Conservation (phyloP, 2,888 invertebrate genomes). For the Syrista parreyssii region DNA sequence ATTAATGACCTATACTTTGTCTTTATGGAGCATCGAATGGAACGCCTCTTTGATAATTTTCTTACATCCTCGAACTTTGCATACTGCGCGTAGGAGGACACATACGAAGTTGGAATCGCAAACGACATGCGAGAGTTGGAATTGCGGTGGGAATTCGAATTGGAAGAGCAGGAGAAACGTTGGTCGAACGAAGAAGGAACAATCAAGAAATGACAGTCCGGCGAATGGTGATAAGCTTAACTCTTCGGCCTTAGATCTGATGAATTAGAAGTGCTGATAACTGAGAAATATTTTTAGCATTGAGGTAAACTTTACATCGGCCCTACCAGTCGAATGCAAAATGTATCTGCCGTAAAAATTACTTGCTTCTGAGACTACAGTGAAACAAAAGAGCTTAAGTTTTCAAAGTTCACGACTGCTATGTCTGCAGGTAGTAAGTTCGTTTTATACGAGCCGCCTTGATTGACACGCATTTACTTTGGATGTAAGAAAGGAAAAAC, state of each 20-base stretch:
- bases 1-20: background rate
- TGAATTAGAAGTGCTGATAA: background rate
- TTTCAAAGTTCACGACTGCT: background rate
- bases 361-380: background rate
- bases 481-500: background rate
- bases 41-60: background rate
- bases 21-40: background rate
- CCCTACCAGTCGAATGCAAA: background rate
- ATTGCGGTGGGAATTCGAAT: conserved; percentile 74
- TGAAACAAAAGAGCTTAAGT: background rate
- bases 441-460: background rate
- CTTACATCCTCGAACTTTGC: conserved; percentile 16
- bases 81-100: conserved; percentile 67
- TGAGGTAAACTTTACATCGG: background rate
- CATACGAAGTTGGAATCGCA: conserved; percentile 74
- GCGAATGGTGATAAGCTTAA: background rate
- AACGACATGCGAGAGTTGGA: conserved; percentile 76
- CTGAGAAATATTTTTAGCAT: conserved; percentile 13
- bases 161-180: conserved; percentile 73
- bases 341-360: background rate
- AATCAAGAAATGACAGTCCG: conserved; percentile 55
- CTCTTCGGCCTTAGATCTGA: background rate
- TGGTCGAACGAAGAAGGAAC: conserved; percentile 73
- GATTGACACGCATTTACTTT: background rate
- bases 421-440: background rate